Conservation (phyloP, 2,888 invertebrate genomes). For the Rhogogaster chlorosoma region DNA sequence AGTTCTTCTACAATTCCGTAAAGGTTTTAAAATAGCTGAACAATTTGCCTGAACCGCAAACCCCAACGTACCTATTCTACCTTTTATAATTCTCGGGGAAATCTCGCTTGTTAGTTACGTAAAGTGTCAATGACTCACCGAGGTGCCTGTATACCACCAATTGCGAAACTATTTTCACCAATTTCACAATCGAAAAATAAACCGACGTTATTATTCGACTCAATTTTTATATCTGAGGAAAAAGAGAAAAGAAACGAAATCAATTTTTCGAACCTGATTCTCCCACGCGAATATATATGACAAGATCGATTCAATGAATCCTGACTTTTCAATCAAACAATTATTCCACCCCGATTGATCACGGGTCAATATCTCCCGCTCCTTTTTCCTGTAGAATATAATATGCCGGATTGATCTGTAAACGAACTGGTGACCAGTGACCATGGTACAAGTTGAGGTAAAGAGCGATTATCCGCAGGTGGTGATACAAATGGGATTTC, state of each 20-base stretch:
- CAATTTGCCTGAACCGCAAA: not conserved
- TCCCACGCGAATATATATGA: not conserved
- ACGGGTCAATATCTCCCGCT: not conserved
- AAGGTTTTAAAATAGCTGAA: not conserved
- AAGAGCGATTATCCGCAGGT: slow-evolving; percentile 57
- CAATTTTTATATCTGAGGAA: not conserved
- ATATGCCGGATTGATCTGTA: not conserved
- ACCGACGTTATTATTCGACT: not conserved
- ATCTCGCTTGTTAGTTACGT: slow-evolving; percentile 53
- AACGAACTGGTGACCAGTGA: slow-evolving; percentile 13
- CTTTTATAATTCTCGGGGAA: not conserved
- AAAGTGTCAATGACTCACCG: slow-evolving; percentile 59
- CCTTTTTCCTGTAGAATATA: no score
- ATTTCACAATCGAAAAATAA: slow-evolving; percentile 39
- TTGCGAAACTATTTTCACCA: slow-evolving; percentile 47
- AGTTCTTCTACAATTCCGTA: not conserved
- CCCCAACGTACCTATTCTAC: not conserved
- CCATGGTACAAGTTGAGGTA: slow-evolving; percentile 26
- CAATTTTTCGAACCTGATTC: not conserved
- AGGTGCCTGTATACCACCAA: not conserved
- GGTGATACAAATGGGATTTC: slow-evolving; percentile 53
- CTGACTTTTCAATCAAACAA: not conserved
- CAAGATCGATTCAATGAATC: not conserved
- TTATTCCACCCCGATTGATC: not conserved
- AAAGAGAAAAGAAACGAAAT: no score